Percentiles rank a stretch among this genome's conserved stretches.
Conservation (phyloP, 1,140 invertebrate species). For the Achatina immaculata region DNA sequence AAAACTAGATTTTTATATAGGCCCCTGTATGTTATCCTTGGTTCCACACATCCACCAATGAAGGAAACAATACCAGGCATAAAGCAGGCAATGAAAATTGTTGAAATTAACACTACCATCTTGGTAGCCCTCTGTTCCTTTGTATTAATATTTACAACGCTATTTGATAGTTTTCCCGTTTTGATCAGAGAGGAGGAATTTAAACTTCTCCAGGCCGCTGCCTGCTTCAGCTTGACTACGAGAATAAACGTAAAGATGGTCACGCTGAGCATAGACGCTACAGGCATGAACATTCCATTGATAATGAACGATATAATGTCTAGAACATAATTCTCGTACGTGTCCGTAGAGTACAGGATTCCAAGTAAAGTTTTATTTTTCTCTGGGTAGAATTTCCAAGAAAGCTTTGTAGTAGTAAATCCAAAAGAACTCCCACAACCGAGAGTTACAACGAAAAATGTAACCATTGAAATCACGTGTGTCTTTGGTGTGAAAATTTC, state of each 20-base stretch:
- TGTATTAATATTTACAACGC: background rate
- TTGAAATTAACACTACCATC: background rate
- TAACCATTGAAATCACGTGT: background rate
- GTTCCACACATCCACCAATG: background rate
- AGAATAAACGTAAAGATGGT: background rate
- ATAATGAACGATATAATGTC: background rate
- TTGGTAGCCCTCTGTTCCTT: background rate
- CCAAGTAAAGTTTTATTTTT: slow-evolving; percentile 20
- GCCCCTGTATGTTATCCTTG: background rate
- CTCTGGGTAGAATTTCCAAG: slow-evolving; percentile 1
- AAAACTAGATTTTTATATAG: background rate
- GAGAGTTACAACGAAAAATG: background rate
- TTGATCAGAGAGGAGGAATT: background rate
- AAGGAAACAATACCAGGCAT: background rate
- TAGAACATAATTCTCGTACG: background rate
- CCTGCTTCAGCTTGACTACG: background rate
- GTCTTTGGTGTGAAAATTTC: background rate
- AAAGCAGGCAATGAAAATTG: background rate
- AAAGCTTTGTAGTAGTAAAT: background rate
- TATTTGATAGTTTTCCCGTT: background rate
- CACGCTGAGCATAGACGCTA: background rate
- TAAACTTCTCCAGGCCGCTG: background rate
- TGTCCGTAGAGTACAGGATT: background rate
- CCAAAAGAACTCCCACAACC: background rate
- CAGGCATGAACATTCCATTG: background rate